These are phyloP conservation scores for Himantopus leucocephalus DNA, from an alignment of 2,113 vertebrate species.

Conservation along the genomic window DNA sequence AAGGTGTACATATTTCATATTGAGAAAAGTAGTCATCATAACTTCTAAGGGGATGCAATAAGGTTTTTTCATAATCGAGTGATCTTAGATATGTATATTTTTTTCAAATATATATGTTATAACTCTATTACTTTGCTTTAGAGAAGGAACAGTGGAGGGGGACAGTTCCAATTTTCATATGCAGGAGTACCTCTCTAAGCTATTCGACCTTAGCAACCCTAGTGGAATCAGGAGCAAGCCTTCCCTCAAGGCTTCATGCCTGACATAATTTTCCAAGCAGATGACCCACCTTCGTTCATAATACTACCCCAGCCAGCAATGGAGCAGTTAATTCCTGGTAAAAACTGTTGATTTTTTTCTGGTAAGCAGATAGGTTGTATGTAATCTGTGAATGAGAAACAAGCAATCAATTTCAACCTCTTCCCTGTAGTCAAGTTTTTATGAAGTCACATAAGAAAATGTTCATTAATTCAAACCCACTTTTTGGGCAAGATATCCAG, in stretches of 20 bases:
- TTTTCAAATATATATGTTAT: neutral
- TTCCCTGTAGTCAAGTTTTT: neutral
- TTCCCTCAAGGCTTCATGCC: neutral
- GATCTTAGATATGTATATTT: neutral
- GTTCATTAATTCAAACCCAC: neutral
- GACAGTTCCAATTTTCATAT: neutral
- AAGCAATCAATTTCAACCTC: neutral
- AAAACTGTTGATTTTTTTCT: slow-evolving; percentile 69
- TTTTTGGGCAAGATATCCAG: neutral
- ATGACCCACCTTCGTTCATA: slow-evolving; percentile 35
- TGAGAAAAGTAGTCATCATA: neutral
- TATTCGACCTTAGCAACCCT: neutral
- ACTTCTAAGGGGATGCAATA: neutral
- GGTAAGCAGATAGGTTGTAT: slow-evolving; percentile 90
- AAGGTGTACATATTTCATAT: neutral
- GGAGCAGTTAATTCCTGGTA: slow-evolving; percentile 79
- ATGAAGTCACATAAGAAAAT: neutral
- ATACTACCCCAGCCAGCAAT: slow-evolving; percentile 89
- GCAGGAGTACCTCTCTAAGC: neutral
- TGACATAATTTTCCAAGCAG: neutral
- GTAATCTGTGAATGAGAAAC: slow-evolving; percentile 72
- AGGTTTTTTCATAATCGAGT: neutral
- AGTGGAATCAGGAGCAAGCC: neutral
- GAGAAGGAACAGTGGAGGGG: neutral
- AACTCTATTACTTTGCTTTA: neutral